These are phyloP conservation scores for Aspidoscelis tigris DNA, from an alignment of 2,113 vertebrate species.

Conservation along the genomic window DNA sequence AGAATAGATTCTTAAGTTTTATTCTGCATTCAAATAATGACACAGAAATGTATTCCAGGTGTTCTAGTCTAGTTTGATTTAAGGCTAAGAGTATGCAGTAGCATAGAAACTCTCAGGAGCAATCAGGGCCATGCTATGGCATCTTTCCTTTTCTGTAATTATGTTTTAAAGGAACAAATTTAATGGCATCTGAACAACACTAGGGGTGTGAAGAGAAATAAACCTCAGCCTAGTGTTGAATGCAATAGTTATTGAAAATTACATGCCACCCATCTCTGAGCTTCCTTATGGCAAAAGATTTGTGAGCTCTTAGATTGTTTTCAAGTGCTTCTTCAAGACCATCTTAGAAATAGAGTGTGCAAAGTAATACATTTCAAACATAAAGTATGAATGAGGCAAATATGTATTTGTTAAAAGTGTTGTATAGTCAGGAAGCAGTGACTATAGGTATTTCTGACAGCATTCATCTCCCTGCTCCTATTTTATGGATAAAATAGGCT, in stretches of 20 bases:
- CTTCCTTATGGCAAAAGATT: not conserved
- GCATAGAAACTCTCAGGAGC: not conserved
- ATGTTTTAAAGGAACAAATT: not conserved
- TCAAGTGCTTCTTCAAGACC: not conserved
- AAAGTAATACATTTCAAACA: not conserved
- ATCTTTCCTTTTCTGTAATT: not conserved
- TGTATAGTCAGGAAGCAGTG: not conserved
- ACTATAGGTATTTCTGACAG: not conserved
- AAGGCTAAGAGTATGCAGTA: not conserved
- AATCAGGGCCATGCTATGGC: not conserved
- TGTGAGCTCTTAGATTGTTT: not conserved
- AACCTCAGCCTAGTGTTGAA: not conserved
- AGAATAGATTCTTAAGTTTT: not conserved
- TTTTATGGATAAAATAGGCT: not conserved
- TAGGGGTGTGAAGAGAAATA: too few species aligned
- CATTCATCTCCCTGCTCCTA: not conserved
- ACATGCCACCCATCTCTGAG: not conserved
- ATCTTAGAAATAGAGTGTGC: not conserved
- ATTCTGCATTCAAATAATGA: not conserved
- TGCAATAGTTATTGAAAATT: not conserved
- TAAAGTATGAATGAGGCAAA: not conserved
- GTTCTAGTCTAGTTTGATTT: not conserved
- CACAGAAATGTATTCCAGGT: not conserved
- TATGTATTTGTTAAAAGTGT: not conserved
- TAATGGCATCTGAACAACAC: not conserved